Conservation (phyloP, 2,113 vertebrate genomes). For the Microtus richardsoni region DNA sequence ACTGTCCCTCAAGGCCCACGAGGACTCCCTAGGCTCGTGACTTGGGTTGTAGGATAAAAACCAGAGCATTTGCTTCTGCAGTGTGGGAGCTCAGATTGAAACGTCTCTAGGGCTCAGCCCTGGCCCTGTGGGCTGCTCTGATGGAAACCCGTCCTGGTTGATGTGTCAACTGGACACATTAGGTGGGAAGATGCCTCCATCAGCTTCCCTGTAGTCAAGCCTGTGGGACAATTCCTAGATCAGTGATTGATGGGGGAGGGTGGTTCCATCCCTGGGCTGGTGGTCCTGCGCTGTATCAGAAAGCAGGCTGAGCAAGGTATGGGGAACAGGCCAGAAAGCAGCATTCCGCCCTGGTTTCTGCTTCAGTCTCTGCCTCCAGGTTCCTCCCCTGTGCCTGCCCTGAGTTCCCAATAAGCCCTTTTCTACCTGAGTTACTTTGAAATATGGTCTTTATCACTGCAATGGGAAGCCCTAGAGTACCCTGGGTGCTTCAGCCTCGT, state of each 20-base stretch:
- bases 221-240: not conserved
- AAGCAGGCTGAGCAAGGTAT: not conserved
- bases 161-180: not conserved
- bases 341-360: not conserved
- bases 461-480: not conserved
- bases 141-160: not conserved
- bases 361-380: not conserved
- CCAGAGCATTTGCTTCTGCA: not conserved
- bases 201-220: not conserved
- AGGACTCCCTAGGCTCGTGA: not conserved
- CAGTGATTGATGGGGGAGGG: not conserved
- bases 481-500: not conserved
- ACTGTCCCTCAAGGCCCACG: fast-evolving
- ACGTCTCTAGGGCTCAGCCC: not conserved
- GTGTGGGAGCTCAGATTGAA: not conserved
- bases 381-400: not conserved
- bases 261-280: too few relatives aligned
- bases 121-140: not conserved
- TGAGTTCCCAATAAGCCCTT: not conserved
- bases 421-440: not conserved
- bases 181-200: not conserved
- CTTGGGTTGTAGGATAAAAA: not conserved
- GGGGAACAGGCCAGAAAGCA: not conserved
- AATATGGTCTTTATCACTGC: not conserved
- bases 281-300: not conserved